Evolutionary conservation across 2,113 vertebrate species (phyloP), one percentile per base, ranked within the genome.

Genomic region (Cochlearius cochlearius): DNA sequence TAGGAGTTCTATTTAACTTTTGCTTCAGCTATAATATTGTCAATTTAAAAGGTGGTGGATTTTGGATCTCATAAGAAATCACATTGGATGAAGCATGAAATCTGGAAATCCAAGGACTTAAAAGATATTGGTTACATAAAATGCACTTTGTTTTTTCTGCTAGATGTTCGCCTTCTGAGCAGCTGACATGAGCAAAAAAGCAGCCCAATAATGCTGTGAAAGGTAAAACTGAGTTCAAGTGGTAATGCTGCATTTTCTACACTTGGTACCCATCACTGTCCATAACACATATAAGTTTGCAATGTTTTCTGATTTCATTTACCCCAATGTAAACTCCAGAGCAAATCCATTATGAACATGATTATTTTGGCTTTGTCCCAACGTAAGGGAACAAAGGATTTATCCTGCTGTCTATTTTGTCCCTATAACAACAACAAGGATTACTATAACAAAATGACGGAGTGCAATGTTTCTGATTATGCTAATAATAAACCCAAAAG

Each of bases 1-100:
- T 90, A 73, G 85, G 78, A 97, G 76, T 72, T 83, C 76, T 71
- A 69, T 94, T 96, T 90, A 94, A 88, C 88, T 96, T 97, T 93
- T 96, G 49, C 96, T 87, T 97, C 89, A 94, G 84, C 45, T 90
- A 41, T 64, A 59, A 81, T 71, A 71, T 76, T 91, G 88, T 96
- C 88, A 64, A 3, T 91, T 90, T 92, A 58, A 77, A 73, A 97
- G 63, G 84, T 36, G 47, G 39, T 39, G 47, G 50, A 91, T 79
- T 84, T 64, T 9, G 14, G 75, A 90, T 98, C 75, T 93, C 88
- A 15, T 59, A 94, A 82, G 89, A 92, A 71, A 92, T 90, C 62
- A 66, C 62, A 41, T 3, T 71, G 89, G 22, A 59, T 86, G 78
- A 79, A 94, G 66, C 89, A 67, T 66, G 79, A 97, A 95, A 94